Base-by-base conservation (phyloP, 2,888 invertebrate genomes). In the Latheticus oryzae region DNA sequence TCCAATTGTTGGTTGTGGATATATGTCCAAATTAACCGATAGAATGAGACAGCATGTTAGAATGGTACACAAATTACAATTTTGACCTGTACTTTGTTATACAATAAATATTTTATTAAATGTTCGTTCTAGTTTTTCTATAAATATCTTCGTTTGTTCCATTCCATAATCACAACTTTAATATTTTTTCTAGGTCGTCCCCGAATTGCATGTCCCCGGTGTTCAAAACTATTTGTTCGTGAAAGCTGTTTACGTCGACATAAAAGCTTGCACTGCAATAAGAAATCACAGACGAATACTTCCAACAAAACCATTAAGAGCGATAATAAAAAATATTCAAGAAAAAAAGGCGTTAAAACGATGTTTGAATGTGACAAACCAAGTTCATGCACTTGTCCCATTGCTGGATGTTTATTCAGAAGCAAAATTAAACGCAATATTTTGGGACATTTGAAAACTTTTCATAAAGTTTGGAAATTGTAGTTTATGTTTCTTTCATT, bases 11-110 rank as follows among this genome's bases (percentile, higher is more conserved):
- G 58, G 63, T 5, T 74, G 74, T 35, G 24, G 12, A 0, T 74
- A 73, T 37, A 71, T 65, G 48, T 69, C 71, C 0, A 73, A 74
- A 60, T 66, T 70, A 35, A 65, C 67, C 26, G 71, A 73, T 40
- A 59, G 72, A 17, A 71, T 74, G 73, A 50, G 66, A 28, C 70
- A 70, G 30, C 71, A 73, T 53, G 70, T 71, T 38, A 58, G 67
- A 33, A 73, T 71, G 70, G 65, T 66, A 5, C 72, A 72, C 47
- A 72, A 71, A 52, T 9, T 52, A 4, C 2, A 9, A 21, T 52
- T 52, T 15, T 50, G 9, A 26, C 12, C 7, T 12, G 19, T 35
- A 48, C 23, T 21, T 13, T 32, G 11, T 11, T 38, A 17, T 9
- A 13, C 26, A 24, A 52, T 42, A 30, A 42, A 42, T 11, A 11